A percentile compares a stretch with the other conserved stretches of the same genome.
phyloP scores from a whole-genome alignment of 2,113 vertebrate species.

The Lophura nycthemera region DNA sequence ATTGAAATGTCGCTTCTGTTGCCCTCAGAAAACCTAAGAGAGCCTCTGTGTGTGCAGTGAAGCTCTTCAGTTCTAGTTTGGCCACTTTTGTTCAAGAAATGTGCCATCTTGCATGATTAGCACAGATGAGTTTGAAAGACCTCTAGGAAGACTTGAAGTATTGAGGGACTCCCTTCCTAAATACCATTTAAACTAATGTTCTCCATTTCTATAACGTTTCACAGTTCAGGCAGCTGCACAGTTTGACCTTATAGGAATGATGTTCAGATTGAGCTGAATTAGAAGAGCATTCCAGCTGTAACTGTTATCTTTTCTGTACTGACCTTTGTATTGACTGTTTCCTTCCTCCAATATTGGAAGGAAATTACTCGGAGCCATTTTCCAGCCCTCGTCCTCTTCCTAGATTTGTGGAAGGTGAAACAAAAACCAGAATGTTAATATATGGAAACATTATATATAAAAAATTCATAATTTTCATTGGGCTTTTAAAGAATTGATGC shows the following conservation, averaged over 20 bases:
- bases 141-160: not conserved
- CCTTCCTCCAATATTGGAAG: conserved; percentile 79
- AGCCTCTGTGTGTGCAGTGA: not conserved
- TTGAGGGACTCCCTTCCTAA: not conserved
- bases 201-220: not conserved
- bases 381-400: conserved; percentile 83
- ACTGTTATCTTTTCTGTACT: conserved; percentile 21
- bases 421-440: not conserved
- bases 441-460: not conserved
- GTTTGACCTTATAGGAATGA: not conserved
- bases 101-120: not conserved
- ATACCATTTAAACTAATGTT: not conserved
- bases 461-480: not conserved
- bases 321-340: conserved; percentile 83
- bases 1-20: not conserved
- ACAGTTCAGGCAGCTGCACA: not conserved
- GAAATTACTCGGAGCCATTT: conserved; percentile 89
- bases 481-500: not conserved
- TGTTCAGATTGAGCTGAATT: not conserved
- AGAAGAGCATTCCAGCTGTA: not conserved
- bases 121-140: not conserved
- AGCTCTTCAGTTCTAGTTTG: not conserved
- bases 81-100: not conserved
- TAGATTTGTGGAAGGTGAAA: conserved; percentile 22
- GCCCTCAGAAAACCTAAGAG: not conserved